Base-by-base conservation (phyloP, 1,140 invertebrate species). In the Leptinotarsa undecemlineata region DNA sequence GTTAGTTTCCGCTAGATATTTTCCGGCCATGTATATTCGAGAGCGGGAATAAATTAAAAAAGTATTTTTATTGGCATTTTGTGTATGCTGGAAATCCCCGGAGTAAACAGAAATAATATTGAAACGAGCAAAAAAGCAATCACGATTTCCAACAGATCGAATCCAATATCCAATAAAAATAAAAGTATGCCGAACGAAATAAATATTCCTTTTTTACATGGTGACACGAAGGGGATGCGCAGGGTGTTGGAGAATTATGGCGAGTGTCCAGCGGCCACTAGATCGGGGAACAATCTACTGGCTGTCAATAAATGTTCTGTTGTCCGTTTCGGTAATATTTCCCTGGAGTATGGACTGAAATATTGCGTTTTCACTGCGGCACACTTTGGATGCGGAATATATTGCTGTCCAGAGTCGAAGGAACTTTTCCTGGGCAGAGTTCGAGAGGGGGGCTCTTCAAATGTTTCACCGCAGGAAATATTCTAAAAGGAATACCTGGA, bases 251-350 rank as follows among this genome's bases (percentile, higher is more conserved):
- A 81, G 81, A 82, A 76, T 82, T 81, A 82, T 82, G 78, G 81
- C 78, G 79, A 78, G 74, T 79, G 81, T 81, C 79, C 79, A 78
- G 77, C 76, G 80, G 77, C 78, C 79, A 80, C 76, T 80, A 80
- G 79, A 81, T 82, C 78, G 79, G 76, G 74, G 79, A 82, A 82
- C 81, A 82, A 82, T 82, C 81, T 82, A 81, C 73, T 80, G 79
- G 76, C 79, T 82, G 80, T 81, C 81, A 81, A 82, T 82, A 82
- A 81, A 82, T 77, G 79, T 76, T 72, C 68, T 75, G 75, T 77
- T 73, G 72, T 74, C 73, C 76, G 74, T 75, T 77, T 76, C 73
- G 78, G 77, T 82, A 82, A 82, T 82, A 82, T 82, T 82, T 82
- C 81, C 81, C 81, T 70, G 33, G 81, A 80, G 81, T 71, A 76